These are phyloP conservation scores for Oreochromis aureus DNA, from an alignment of 2,113 vertebrate species.

Conservation along the genomic window DNA sequence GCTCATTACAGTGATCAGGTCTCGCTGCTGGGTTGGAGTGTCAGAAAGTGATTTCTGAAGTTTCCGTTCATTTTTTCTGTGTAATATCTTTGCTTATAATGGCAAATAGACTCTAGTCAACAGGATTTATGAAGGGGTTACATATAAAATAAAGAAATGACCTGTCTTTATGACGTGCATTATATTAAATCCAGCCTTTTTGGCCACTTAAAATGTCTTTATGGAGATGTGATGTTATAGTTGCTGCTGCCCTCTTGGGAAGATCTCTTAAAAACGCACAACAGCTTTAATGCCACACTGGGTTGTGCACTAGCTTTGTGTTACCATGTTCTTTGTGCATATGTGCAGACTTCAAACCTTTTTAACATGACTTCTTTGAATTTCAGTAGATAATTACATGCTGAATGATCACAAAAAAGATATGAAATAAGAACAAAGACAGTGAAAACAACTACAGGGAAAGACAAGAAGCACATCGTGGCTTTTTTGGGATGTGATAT, in stretches of 20 bases:
- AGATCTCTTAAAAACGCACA: not conserved
- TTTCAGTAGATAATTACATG: not conserved
- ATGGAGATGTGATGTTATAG: not conserved
- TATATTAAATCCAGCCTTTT: not conserved
- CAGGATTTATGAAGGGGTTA: not conserved
- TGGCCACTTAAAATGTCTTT: not conserved
- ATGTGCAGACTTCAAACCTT: not conserved
- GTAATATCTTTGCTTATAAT: not conserved
- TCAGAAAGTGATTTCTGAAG: not conserved
- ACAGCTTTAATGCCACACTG: not conserved
- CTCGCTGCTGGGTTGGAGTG: not conserved
- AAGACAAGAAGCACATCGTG: not conserved
- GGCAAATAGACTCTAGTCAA: not conserved
- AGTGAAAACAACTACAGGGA: not conserved
- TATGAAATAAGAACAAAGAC: not conserved
- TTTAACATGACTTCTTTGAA: not conserved
- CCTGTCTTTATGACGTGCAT: not conserved
- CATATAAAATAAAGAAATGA: not conserved
- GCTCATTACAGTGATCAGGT: not conserved
- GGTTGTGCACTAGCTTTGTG: not conserved
- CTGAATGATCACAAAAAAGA: not conserved
- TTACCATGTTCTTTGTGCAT: not conserved
- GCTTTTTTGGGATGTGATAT: not conserved
- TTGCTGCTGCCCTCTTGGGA: not conserved
- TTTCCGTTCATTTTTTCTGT: not conserved